Evolutionary conservation across 2,888 invertebrate species (phyloP), one percentile per base, ranked within the genome.

Genomic region (Pasiphila rectangulata): DNA sequence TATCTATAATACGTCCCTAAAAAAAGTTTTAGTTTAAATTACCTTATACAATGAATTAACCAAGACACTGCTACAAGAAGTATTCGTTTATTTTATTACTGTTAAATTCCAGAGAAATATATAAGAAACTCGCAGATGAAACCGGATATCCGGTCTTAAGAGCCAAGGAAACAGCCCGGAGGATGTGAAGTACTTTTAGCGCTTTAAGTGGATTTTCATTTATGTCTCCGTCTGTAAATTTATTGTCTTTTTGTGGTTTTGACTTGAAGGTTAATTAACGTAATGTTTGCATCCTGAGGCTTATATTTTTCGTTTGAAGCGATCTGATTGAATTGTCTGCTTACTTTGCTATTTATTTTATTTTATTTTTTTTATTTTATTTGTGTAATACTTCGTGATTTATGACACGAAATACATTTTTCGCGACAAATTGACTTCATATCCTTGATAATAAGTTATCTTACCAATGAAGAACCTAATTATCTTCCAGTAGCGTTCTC

Each of bases 121-220:
- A 72, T 72, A 72, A 64, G 61, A 58, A 54, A 65, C 64, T 54
- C 54, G 54, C 57, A 60, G 63, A 69, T 69, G 68, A 73, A 72
- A 65, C 61, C 70, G 79, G 79, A 81, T 72, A 71, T 81, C 73
- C 81, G 74, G 74, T 56, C 69, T 74, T 72, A 72, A 75, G 67
- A 77, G 72, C 67, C 64, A 74, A 72, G 67, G 68, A 79, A 76
- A 74, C 72, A 66, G 63, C 56, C 64, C 61, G 56, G 61, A 60
- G 50, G 62, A 67, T 69, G 70, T 73, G 59, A 57, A 64, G 64
- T 66, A 69, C 63, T 64, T 64, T 59, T 61, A 61, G 66, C 63
- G 67, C 60, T 67, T 71, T 67, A 72, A 70, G 68, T 65, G 63
- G 63, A 69, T 70, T 71, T 71, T 68, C 57, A 69, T 71, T 68